phyloP scores from a whole-genome alignment of 2,113 vertebrate species.

The Octodon degus region DNA sequence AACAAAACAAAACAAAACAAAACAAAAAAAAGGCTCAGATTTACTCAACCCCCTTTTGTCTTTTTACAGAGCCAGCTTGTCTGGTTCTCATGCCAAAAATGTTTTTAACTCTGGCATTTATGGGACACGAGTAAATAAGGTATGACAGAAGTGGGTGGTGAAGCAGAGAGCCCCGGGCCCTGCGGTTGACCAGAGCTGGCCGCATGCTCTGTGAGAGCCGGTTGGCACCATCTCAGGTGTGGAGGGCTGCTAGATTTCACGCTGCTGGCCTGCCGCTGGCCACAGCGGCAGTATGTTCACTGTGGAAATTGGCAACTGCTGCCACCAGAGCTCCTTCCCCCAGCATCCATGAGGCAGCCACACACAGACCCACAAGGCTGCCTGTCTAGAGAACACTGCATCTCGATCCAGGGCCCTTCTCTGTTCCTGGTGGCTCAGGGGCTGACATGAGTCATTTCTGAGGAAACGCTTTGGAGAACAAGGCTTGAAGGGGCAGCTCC shows the following conservation, averaged over 20 bases:
- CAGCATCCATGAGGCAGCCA: rapidly evolving
- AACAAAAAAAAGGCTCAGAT: background rate
- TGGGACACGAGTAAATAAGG: constrained; percentile 41
- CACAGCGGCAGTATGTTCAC: rapidly evolving
- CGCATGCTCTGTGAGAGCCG: rapidly evolving
- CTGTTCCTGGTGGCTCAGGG: rapidly evolving
- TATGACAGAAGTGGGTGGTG: rapidly evolving
- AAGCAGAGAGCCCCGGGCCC: rapidly evolving
- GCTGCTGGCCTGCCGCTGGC: rapidly evolving
- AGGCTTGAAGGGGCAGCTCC: rapidly evolving
- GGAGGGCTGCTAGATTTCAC: rapidly evolving
- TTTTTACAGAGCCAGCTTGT: constrained; percentile 66
- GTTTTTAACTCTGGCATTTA: constrained; percentile 60
- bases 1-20: too few species aligned
- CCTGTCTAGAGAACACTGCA: rapidly evolving
- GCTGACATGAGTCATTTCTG: background rate
- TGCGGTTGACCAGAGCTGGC: rapidly evolving
- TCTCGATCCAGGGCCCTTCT: background rate
- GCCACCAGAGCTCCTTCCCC: rapidly evolving
- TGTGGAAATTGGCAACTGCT: background rate
- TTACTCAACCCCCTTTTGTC: background rate
- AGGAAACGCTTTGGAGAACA: background rate
- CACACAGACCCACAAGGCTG: rapidly evolving
- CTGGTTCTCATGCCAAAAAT: constrained; percentile 62
- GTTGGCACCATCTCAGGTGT: rapidly evolving